These are phyloP conservation scores for Arothron firmamentum DNA, from an alignment of 2,113 vertebrate genomes.

Conservation along the genomic window DNA sequence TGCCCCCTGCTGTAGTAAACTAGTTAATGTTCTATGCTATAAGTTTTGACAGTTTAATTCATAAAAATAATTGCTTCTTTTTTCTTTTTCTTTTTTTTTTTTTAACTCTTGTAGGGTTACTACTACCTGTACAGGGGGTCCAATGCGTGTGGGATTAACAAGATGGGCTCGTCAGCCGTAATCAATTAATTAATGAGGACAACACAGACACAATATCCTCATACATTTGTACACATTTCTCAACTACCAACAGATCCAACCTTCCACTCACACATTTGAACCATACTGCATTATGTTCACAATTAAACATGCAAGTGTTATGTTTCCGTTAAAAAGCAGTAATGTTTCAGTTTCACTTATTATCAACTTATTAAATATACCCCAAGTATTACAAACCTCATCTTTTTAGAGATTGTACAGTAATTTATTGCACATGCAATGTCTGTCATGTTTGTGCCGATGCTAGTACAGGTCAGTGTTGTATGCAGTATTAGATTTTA, in stretches of 20 bases:
- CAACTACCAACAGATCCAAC: not conserved
- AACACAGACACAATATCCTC: not conserved
- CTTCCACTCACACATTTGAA: constrained; percentile 9
- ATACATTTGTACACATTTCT: not conserved
- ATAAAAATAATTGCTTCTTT: not conserved
- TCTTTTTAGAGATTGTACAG: not conserved
- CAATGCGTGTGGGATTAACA: constrained; percentile 84
- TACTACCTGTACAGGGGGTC: constrained; percentile 85
- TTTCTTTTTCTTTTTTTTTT: not conserved
- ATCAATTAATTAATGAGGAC: constrained; percentile 65
- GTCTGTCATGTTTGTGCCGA: not conserved
- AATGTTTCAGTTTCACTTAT: constrained; percentile 10
- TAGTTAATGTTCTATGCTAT: not conserved
- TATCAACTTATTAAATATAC: constrained; percentile 1
- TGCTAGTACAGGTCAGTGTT: constrained; percentile 15
- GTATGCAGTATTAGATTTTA: constrained; percentile 23
- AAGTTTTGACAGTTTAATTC: not conserved
- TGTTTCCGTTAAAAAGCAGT: constrained; percentile 14
- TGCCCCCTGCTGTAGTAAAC: not conserved
- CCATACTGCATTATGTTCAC: no score
- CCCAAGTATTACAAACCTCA: constrained; percentile 26
- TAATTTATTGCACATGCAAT: no score
- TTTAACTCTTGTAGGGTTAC: constrained; percentile 78
- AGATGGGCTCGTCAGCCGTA: constrained; percentile 85
- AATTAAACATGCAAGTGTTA: not conserved